Base-by-base conservation (phyloP, 1,140 invertebrate genomes). In the Platyscapa corneri region DNA sequence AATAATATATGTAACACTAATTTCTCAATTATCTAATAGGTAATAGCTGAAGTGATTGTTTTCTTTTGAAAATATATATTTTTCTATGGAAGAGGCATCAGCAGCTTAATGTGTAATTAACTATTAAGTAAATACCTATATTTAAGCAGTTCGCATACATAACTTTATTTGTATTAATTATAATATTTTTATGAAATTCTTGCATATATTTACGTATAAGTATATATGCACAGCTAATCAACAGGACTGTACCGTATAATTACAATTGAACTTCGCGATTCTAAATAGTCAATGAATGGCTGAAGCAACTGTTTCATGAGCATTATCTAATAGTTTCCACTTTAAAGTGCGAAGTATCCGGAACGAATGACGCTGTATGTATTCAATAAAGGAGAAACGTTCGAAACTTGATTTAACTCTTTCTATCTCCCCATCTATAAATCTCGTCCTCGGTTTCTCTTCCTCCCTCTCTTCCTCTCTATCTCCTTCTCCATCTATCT, bases 321-420 rank as follows among this genome's bases (percentile, higher is more conserved):
- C 65, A 67, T 34, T 34, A 34, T 30, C 30, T 32, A 34, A 67
- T 34, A 67, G 27, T 16, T 18, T 16, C 53, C 23, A 23, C 3
- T 27, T 27, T 27, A 60, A 27, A 27, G 27, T 60, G 27, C 23
- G 3, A 60, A 60, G 56, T 60, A 60, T 10, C 23, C 56, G 56
- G 56, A 60, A 60, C 23, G 23, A 60, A 60, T 27, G 1, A n/a
- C 27, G 2, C 1, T 60, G 10, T 60, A 1, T 60, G 20, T 27
- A 60, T 60, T 60, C 3, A 27, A 67, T 67, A 34, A 67, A 34
- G 30, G 30, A 53, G 14, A 2, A 67, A 32, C 7, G n/a, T 34
- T 10, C 32, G 1, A 67, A 34, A 67, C 30, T 67, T 67, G 10
- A 87, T 89, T 83, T 86, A 53, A n/a, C 82, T 88, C 84, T 87